Conservation (phyloP, 1,140 invertebrate species). For the Trinorchestia longiramus region DNA sequence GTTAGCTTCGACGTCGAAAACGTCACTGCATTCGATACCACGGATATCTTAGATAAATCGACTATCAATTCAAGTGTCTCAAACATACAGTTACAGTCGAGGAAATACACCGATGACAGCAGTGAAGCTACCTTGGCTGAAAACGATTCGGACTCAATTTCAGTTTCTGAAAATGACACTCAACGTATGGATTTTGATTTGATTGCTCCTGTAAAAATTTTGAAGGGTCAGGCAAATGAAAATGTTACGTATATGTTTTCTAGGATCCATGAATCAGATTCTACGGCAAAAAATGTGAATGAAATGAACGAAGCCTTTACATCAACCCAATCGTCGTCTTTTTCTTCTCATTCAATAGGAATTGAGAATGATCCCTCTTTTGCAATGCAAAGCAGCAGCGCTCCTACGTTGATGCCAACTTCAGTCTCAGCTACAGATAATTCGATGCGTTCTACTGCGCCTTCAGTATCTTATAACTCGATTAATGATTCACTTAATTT, state of each 20-base stretch:
- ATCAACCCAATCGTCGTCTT: neutral
- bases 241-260: neutral
- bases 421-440: neutral
- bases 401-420: neutral
- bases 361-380: neutral
- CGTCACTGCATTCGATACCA: neutral
- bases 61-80: neutral
- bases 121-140: neutral
- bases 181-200: neutral
- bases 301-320: neutral
- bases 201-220: neutral
- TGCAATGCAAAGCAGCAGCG: neutral
- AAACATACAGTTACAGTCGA: neutral
- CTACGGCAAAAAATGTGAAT: neutral
- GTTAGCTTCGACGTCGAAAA: neutral
- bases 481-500: conserved; percentile 16
- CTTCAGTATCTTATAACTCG: neutral
- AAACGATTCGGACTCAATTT: neutral
- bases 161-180: neutral
- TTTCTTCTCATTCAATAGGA: neutral
- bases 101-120: neutral
- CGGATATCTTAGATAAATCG: neutral
- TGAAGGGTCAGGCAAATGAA: neutral
- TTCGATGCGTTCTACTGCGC: neutral
- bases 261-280: neutral